Conservation (phyloP, 2,113 vertebrate genomes). For the Stegastes partitus region DNA sequence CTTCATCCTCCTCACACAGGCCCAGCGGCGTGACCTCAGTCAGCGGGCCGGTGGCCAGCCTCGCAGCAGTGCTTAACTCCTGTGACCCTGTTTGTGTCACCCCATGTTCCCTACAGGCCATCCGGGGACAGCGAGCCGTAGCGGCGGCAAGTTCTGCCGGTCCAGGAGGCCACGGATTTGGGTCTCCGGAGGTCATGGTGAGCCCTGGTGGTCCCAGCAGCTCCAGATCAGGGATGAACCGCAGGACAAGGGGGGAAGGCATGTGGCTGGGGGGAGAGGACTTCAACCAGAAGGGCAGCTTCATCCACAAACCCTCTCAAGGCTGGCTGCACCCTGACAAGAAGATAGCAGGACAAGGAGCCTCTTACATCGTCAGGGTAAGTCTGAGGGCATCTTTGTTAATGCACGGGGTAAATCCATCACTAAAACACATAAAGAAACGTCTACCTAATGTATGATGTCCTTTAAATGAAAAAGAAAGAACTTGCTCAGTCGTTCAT, state of each 20-base stretch:
- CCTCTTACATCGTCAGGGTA: conserved; percentile 95
- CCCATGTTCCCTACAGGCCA: conserved; percentile 89
- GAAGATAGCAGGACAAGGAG: conserved; percentile 91
- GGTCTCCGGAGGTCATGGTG: conserved; percentile 68
- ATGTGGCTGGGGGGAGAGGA: conserved; percentile 86
- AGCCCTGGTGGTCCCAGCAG: conserved; percentile 68
- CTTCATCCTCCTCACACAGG: conserved; percentile 66
- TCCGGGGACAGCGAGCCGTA: conserved; percentile 82
- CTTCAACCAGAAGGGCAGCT: conserved; percentile 91
- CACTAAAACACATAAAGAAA: too few relatives aligned
- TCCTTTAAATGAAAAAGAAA: conserved; percentile 3
- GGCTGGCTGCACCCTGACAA: conserved; percentile 96
- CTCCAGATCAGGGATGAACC: conserved; percentile 81
- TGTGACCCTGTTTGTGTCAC: conserved; percentile 92
- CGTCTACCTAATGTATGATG: neutral
- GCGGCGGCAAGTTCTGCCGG: conserved; percentile 48
- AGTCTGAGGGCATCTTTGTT: conserved; percentile 73
- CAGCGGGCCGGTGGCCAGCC: conserved; percentile 84
- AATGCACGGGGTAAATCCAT: neutral
- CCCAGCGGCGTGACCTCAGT: conserved; percentile 45
- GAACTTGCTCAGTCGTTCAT: neutral
- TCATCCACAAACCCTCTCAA: conserved; percentile 96
- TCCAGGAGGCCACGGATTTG: conserved; percentile 68
- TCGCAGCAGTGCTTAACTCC: conserved; percentile 90
- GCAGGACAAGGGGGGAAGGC: conserved; percentile 86